Percentiles rank a stretch among this genome's conserved stretches.
Evolutionary conservation across 1,140 invertebrate species (phyloP).

Genomic region (Colletes gigas): DNA sequence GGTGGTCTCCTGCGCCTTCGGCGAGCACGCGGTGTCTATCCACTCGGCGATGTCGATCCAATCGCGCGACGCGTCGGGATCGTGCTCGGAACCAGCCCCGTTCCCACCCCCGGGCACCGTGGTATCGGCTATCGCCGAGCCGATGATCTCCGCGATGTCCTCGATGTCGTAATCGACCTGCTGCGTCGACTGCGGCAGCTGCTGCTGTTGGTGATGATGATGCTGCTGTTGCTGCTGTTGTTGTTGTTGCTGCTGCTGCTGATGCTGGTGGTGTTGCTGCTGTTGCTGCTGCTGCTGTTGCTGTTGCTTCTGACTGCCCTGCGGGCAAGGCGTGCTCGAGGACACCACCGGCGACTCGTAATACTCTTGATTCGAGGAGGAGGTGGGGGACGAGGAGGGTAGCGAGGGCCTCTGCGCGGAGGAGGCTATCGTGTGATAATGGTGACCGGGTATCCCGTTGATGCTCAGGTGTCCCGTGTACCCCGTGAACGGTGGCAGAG

Average conservation of each 20-base stretch:
- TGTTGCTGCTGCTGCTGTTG: constrained; percentile 41
- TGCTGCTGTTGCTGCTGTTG: constrained; percentile 81
- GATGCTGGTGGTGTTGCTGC: constrained; percentile 57
- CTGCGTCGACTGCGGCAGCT: constrained; percentile 82
- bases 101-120: constrained; percentile 87
- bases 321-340: constrained; percentile 78
- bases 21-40: constrained; percentile 89
- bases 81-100: constrained; percentile 83
- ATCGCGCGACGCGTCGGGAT: constrained; percentile 83
- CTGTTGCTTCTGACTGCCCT: constrained; percentile 71
- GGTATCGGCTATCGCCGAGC: constrained; percentile 93
- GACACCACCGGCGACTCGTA: constrained; percentile 78
- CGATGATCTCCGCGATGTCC: constrained; percentile 93
- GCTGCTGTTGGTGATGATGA: constrained; percentile 78
- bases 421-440: constrained; percentile 90
- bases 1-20: constrained; percentile 80
- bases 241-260: constrained; percentile 73
- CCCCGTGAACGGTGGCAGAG: constrained; percentile 91
- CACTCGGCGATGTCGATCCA: constrained; percentile 92
- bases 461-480: constrained; percentile 91
- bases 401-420: constrained; percentile 74
- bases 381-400: constrained; percentile 76
- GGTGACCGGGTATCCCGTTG: constrained; percentile 92
- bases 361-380: constrained; percentile 78
- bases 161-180: constrained; percentile 88